phyloP scores from a whole-genome alignment of 2,888 invertebrate species.

The Bursaphelenchus okinawaensis region DNA sequence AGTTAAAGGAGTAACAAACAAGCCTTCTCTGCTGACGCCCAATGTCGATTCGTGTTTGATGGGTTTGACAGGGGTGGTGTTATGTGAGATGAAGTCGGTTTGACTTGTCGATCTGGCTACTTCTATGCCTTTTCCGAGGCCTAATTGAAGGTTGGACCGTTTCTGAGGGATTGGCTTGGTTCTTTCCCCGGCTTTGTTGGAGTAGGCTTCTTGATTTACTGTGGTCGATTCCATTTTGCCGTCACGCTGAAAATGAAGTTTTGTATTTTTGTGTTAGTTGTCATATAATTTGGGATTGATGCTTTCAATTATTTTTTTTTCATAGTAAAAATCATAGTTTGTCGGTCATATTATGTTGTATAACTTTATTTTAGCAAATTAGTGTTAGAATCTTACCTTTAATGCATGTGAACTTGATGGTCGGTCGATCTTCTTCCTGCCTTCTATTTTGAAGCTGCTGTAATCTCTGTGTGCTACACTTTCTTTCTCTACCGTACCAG shows the following conservation, averaged over 20 bases:
- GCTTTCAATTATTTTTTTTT: background rate
- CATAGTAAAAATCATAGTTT: background rate
- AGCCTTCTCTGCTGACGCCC: background rate
- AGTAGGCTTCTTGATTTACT: constrained; percentile 24
- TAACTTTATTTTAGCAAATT: too few species aligned
- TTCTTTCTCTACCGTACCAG: too few species aligned
- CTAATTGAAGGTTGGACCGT: constrained; percentile 3
- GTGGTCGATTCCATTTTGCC: constrained; percentile 24
- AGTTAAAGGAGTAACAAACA: background rate
- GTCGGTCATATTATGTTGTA: too few species aligned
- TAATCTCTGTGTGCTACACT: too few species aligned
- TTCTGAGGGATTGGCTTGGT: constrained; percentile 6
- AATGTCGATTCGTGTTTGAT: constrained; percentile 13
- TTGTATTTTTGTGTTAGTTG: too few species aligned
- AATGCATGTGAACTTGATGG: too few species aligned
- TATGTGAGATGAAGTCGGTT: background rate
- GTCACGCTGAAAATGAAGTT: constrained; percentile 6
- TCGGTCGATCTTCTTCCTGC: too few species aligned
- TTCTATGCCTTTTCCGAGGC: background rate
- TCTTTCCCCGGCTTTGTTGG: constrained; percentile 25
- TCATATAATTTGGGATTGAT: too few species aligned
- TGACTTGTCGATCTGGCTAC: background rate
- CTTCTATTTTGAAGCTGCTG: too few species aligned
- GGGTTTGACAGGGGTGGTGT: constrained; percentile 8
- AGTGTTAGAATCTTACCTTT: too few species aligned